Evolutionary conservation across 2,888 invertebrate species (phyloP), one percentile per base, ranked within the genome.

Genomic region (Euzophera pinguis): DNA sequence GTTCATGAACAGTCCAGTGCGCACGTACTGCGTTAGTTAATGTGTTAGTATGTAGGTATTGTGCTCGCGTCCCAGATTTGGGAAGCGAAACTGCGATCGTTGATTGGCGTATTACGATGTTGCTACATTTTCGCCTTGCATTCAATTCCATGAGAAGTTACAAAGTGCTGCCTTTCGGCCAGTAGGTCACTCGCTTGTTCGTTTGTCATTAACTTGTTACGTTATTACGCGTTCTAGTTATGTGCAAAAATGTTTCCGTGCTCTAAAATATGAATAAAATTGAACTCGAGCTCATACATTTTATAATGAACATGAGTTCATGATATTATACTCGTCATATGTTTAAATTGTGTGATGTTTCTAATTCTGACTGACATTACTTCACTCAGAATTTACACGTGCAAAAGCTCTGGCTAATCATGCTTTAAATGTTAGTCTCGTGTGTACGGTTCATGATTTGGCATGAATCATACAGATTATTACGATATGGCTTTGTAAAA

Each of bases 41-140:
- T 69, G 69, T 73, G 71, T 67, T 67, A 66, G 64, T 68, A 62
- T 65, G 71, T 73, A 62, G 63, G 72, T 73, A 79, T 80, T 79
- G 78, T 80, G 71, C 73, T 80, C 75, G 74, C 74, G 86, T 81
- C 81, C 86, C 82, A 86, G 76, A 78, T 87, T 84, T 80, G 73
- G 80, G 83, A 80, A 80, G 81, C 84, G 78, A 83, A 83, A 86
- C 79, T 77, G 78, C 79, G 78, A 77, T 79, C 75, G 80, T 79
- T 82, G 85, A 86, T 86, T 87, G 85, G 81, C 72, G 78, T 79
- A 78, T 79, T 81, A 76, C 82, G 71, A 76, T 61, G 82, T 86
- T 87, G 83, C 85, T 81, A 85, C 84, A 86, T 81, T 85, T 84
- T 82, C 78, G 82, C 82, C 81, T 84, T 85, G 84, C 84, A 83